Evolutionary conservation across 2,888 invertebrate species (phyloP), one percentile per base, ranked within the genome.

Genomic region (Nysson spinosus): DNA sequence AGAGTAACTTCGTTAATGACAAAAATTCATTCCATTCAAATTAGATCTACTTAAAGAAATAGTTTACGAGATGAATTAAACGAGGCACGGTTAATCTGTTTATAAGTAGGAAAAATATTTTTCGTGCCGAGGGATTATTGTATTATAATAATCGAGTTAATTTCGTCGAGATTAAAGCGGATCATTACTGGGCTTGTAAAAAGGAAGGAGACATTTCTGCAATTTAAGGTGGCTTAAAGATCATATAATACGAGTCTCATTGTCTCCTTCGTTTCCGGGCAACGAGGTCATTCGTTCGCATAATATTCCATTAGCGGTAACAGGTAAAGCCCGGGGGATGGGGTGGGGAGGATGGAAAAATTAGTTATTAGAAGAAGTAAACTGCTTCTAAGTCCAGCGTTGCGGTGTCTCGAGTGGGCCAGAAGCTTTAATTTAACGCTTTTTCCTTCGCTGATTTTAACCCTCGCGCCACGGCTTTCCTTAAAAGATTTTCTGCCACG

Each of bases 401-500:
- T 50, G 64, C 34, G 51, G 57, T 50, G 51, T 22, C 55, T 62
- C 55, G 58, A 55, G 47, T 58, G 44, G 24, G 30, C 43, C 16
- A 32, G 51, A 57, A 66, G 57, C 49, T 62, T 64, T 69, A 72
- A 75, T 67, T 75, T 75, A 60, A 58, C 43, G 61, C 66, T 69
- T 67, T n/a, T 75, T 62, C 50, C 69, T 60, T 43, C 58, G 66
- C 51, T 60, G 58, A 75, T 72, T 74, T 64, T 55, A 69, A 42
- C 40, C 47, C 57, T 75, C 60, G 58, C 62, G 58, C 49, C 69
- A 64, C 52, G 61, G 44, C 62, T 67, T 69, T 69, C 62, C 70
- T 76, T 73, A 69, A 71, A 69, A 73, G 72, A 72, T 75, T 72
- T 72, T 72, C 63, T 55, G 51, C 70, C 52, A 61, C 14, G 58